phyloP scores from a whole-genome alignment of 2,888 invertebrate species.

The Yponomeuta plumbellus region DNA sequence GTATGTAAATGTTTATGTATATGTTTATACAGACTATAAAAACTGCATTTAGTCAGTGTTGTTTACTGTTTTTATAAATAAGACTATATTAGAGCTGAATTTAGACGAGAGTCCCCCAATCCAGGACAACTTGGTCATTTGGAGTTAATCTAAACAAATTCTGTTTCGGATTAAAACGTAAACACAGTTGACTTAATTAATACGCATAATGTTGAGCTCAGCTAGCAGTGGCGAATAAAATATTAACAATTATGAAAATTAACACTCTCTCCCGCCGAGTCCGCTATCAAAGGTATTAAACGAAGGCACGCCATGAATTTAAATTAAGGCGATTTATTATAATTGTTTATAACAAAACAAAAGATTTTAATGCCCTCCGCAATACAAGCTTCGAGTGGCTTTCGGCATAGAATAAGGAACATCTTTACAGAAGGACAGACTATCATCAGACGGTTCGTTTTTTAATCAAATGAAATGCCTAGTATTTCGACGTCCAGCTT shows the following conservation, averaged over 20 bases:
- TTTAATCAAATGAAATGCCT: too few species aligned
- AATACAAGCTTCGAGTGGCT: not conserved
- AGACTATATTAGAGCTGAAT: too few species aligned
- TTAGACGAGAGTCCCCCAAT: too few species aligned
- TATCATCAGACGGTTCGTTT: too few species aligned
- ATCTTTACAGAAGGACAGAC: too few species aligned
- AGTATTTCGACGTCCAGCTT: too few species aligned
- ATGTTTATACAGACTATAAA: too few species aligned
- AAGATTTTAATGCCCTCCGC: not conserved
- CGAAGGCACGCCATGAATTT: not conserved
- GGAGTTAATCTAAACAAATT: not conserved
- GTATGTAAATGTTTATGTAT: too few species aligned
- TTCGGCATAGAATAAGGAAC: not conserved
- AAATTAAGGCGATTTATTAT: conserved; percentile 2
- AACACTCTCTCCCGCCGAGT: not conserved
- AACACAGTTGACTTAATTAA: not conserved
- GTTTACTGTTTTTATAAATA: too few species aligned
- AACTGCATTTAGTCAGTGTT: too few species aligned
- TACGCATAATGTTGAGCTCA: not conserved
- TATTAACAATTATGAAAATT: conserved; percentile 1
- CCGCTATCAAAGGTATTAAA: not conserved
- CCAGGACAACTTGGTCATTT: too few species aligned
- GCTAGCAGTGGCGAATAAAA: not conserved
- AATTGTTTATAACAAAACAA: conserved; percentile 2
- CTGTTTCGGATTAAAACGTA: not conserved